A percentile compares a stretch with the other conserved stretches of the same genome.
These are phyloP conservation scores for Phaethornis superciliosus DNA, from an alignment of 2,113 vertebrate species.

Conservation along the genomic window DNA sequence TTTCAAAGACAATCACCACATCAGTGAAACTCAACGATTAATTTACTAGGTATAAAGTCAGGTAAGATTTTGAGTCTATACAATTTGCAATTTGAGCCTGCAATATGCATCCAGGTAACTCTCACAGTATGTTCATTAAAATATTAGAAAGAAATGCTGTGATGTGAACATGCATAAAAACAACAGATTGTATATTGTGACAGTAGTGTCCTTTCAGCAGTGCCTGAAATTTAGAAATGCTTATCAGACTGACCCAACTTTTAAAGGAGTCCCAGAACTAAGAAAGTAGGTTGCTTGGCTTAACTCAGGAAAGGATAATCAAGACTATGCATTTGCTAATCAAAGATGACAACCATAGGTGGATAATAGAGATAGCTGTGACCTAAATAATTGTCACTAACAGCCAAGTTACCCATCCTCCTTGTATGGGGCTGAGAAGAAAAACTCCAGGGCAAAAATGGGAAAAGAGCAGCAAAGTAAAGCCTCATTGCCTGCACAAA, in stretches of 20 bases:
- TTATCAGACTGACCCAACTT: neutral
- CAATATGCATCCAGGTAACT: neutral
- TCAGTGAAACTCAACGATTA: neutral
- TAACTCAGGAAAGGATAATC: neutral
- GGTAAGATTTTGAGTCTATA: neutral
- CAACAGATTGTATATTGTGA: neutral
- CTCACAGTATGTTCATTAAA: neutral
- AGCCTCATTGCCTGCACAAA: rapidly evolving
- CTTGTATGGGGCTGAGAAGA: neutral
- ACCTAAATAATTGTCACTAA: neutral
- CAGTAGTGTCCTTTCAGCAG: neutral
- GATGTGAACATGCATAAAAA: neutral
- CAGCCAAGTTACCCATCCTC: neutral
- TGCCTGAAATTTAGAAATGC: neutral
- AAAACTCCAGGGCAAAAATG: neutral
- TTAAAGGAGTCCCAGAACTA: neutral
- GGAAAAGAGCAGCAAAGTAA: neutral
- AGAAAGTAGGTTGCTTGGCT: neutral
- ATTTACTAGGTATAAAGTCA: neutral
- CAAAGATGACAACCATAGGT: neutral
- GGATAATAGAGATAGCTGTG: neutral
- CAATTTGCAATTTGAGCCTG: neutral
- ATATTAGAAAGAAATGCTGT: rapidly evolving
- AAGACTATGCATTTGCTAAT: neutral
- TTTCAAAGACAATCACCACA: neutral